Percentiles rank a stretch among this genome's conserved stretches.
Conservation (phyloP, 2,888 invertebrate species). For the Eupithecia dodoneata region DNA sequence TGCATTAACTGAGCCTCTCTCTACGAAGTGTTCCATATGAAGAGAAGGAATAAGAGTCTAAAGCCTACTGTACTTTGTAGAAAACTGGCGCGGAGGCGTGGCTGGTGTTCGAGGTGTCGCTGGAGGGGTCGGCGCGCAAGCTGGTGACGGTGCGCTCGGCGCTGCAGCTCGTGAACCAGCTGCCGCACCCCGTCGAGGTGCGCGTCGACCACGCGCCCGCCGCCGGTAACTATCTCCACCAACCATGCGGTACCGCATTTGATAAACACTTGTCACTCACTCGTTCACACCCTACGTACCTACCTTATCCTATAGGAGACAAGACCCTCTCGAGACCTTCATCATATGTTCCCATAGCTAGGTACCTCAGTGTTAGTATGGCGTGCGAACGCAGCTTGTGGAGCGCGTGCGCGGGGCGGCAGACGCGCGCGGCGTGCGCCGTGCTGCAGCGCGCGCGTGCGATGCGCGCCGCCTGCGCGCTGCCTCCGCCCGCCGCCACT, state of each 20-base stretch:
- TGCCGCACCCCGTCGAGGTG: slow-evolving; percentile 87
- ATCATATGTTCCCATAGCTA: slow-evolving; percentile 2
- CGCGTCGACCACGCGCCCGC: slow-evolving; percentile 68
- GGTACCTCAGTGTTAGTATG: slow-evolving; percentile 6
- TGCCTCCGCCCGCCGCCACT: slow-evolving; percentile 36
- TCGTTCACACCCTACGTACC: background rate
- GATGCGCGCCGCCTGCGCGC: slow-evolving; percentile 44
- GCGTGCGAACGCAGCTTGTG: slow-evolving; percentile 38
- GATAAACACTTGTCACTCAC: slow-evolving; percentile 37
- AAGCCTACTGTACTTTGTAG: slow-evolving; percentile 49
- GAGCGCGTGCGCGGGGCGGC: slow-evolving; percentile 44
- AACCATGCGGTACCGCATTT: slow-evolving; percentile 48
- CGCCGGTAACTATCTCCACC: slow-evolving; percentile 49
- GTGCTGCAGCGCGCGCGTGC: slow-evolving; percentile 53
- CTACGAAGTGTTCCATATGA: background rate
- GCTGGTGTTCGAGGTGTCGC: slow-evolving; percentile 94
- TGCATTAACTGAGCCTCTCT: too few species aligned
- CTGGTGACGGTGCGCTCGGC: slow-evolving; percentile 96
- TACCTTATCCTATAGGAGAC: too few species aligned
- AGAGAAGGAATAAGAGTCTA: background rate
- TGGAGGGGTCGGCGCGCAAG: slow-evolving; percentile 97
- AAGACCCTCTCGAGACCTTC: background rate
- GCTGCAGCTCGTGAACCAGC: slow-evolving; percentile 90
- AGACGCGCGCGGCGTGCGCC: slow-evolving; percentile 51
- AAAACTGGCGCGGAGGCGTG: slow-evolving; percentile 85